Base-by-base conservation (phyloP, 1,140 invertebrate genomes). In the Neuroterus valhalla region DNA sequence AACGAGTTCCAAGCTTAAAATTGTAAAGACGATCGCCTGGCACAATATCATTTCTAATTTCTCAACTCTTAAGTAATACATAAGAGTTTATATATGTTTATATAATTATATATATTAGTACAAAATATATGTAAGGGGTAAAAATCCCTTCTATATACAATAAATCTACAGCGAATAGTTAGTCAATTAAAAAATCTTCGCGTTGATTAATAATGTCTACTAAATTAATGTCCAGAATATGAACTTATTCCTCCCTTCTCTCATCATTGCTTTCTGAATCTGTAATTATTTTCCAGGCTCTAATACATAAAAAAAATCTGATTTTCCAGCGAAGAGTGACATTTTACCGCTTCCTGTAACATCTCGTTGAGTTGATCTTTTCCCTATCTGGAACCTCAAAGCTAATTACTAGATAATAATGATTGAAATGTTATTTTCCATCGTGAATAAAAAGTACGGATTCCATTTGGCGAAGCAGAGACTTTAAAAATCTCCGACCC, bases 61-160 rank as follows among this genome's bases (percentile, higher is more conserved):
- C 23, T 62, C 15, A 62, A 62, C 55, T 31, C 55, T 31, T 26
- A 62, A 62, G 31, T 31, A n/a, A 62, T 62, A 55, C 26, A 31
- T 50, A 50, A 50, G 15, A 10, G 19, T 50, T 38, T 38, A 38
- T 50, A 50, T 50, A 50, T 50, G 21, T n/a, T 46, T 14, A 46
- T 17, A 50, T 50, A 50, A 62, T 62, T 62, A 31, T 31, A 62
- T 78, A 80, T 80, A 75, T 78, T 78, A 80, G 76, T 78, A 80
- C 76, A 80, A 74, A 80, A 78, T 78, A 23, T 66, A 72, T 74
- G 23, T 62, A 15, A 38, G 23, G 23, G 31, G 31, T 38, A 31
- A n/a, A n/a, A 62, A 31, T 4, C 21, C n/a, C 23, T 6, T 23
- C 55, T 62, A 62, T 62, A 31, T 62, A 62, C 55, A 62, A 62